Percentiles rank a stretch among this genome's conserved stretches.
Conservation (phyloP, 2,888 invertebrate genomes). For the Brachyopa scutellaris region DNA sequence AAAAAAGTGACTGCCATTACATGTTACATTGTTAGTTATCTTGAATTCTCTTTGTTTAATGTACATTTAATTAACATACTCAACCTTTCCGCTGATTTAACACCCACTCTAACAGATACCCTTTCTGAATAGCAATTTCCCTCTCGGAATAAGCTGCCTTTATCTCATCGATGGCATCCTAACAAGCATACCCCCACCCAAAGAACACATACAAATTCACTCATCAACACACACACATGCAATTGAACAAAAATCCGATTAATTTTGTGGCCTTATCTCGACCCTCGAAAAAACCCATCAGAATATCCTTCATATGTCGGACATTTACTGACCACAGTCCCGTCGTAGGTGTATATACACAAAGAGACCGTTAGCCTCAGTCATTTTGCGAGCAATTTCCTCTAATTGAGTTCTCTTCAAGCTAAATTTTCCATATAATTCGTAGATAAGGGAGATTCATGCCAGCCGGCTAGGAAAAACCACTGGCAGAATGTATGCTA, state of each 20-base stretch:
- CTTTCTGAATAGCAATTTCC: conserved; percentile 3
- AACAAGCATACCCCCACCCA: background rate
- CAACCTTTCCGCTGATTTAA: background rate
- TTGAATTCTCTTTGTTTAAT: background rate
- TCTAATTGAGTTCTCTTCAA: conserved; percentile 64
- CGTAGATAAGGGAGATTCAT: conserved; percentile 46
- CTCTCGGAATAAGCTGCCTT: background rate
- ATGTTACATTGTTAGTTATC: background rate
- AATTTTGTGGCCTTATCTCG: conserved; percentile 12
- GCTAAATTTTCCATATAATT: conserved; percentile 47
- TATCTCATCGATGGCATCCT: conserved; percentile 8
- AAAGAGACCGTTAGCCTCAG: conserved; percentile 12
- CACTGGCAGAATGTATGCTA: background rate
- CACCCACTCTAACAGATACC: background rate
- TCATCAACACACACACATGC: too few species aligned
- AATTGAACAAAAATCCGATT: conserved; percentile 11
- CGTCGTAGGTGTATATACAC: background rate
- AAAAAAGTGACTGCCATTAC: background rate
- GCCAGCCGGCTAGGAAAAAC: background rate
- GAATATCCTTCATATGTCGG: conserved; percentile 16
- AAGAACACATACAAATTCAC: background rate
- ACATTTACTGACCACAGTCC: conserved; percentile 10
- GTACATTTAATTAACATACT: background rate
- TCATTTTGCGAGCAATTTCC: conserved; percentile 52
- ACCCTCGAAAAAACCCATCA: background rate